These are phyloP conservation scores for Beris chalybata DNA, from an alignment of 2,888 invertebrate species.

Conservation along the genomic window DNA sequence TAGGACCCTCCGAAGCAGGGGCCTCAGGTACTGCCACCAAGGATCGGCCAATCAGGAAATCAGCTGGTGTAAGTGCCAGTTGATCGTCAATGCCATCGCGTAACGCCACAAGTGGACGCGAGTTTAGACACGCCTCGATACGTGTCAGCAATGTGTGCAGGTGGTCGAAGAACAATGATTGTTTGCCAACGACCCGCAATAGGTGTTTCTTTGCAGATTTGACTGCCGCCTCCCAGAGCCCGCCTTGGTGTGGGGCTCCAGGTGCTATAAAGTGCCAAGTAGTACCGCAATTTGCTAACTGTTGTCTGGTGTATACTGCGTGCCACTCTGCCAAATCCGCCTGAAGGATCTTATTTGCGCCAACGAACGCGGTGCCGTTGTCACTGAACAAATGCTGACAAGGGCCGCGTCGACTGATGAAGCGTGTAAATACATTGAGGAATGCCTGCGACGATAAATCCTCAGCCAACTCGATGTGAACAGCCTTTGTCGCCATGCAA, in stretches of 20 bases:
- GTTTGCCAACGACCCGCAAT: constrained; percentile 39
- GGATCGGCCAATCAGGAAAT: constrained; percentile 35
- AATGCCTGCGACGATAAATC: no score
- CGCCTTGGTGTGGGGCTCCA: constrained; percentile 43
- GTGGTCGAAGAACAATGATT: constrained; percentile 38
- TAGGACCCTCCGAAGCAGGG: constrained; percentile 35
- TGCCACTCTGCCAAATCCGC: constrained; percentile 5
- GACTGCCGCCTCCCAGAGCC: constrained; percentile 39
- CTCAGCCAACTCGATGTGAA: no score
- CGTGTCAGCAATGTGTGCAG: constrained; percentile 42
- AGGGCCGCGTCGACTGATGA: constrained; percentile 18
- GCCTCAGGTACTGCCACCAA: constrained; percentile 41
- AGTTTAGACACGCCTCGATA: constrained; percentile 44
- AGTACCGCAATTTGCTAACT: constrained; percentile 1
- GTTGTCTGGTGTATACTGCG: neutral
- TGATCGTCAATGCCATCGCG: constrained; percentile 34
- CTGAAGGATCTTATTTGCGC: neutral
- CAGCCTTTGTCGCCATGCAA: no score
- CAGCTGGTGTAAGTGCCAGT: constrained; percentile 34
- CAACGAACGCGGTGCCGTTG: constrained; percentile 4
- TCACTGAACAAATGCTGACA: constrained; percentile 1
- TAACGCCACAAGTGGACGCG: constrained; percentile 40
- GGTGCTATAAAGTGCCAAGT: constrained; percentile 47
- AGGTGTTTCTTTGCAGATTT: constrained; percentile 45
- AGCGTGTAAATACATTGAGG: neutral